A percentile compares a stretch with the other conserved stretches of the same genome.
These are phyloP conservation scores for Odocoileus hemionus DNA, from an alignment of 2,113 vertebrate genomes.

Conservation along the genomic window DNA sequence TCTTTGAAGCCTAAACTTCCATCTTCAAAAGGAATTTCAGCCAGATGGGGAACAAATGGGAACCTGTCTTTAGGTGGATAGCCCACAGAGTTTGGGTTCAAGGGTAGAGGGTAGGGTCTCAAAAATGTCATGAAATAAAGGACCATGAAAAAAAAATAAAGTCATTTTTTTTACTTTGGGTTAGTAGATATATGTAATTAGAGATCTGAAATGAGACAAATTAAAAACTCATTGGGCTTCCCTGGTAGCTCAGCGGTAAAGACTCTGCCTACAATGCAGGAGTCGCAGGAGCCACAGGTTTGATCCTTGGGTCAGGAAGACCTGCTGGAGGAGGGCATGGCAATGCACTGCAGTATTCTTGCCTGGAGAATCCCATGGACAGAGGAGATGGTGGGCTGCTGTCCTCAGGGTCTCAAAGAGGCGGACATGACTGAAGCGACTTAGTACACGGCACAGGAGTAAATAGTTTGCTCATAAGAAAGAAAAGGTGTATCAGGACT, in stretches of 20 bases:
- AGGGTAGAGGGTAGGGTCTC: background rate
- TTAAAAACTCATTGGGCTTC: background rate
- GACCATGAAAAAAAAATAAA: background rate
- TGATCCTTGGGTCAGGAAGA: background rate
- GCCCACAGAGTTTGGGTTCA: background rate
- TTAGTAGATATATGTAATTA: background rate
- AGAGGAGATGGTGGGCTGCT: background rate
- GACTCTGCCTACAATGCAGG: background rate
- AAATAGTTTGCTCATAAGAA: background rate
- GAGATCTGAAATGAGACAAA: background rate
- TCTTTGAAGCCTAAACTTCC: constrained; percentile 14
- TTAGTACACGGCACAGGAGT: background rate
- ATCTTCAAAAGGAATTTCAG: constrained; percentile 40
- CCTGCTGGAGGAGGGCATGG: background rate
- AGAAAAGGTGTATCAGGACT: background rate
- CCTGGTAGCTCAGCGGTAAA: background rate
- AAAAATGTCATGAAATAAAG: background rate
- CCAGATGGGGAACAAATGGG: background rate
- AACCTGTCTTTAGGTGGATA: background rate
- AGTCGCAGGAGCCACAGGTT: background rate
- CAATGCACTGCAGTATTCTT: background rate
- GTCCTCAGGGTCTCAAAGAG: background rate
- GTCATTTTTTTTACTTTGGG: background rate
- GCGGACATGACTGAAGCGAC: background rate
- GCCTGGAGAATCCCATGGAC: background rate